Evolutionary conservation across 1,140 invertebrate species (phyloP).

Genomic region (Neotoxoptera formosana): DNA sequence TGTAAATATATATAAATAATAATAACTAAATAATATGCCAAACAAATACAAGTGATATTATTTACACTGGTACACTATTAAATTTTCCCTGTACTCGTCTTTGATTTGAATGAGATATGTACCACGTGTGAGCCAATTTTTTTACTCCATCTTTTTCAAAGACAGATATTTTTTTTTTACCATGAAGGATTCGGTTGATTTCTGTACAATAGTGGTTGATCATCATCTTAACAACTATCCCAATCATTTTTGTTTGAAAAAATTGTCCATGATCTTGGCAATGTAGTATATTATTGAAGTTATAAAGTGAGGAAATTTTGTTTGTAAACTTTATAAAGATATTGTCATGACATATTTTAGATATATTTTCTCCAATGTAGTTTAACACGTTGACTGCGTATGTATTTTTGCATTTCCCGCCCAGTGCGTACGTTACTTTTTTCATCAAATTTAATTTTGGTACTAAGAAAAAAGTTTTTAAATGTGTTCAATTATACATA

Average conservation of each 20-base stretch:
- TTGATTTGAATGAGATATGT: too few relatives aligned
- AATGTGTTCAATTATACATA: neutral
- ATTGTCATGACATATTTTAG: slow-evolving; percentile 29
- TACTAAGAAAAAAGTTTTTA: slow-evolving; percentile 32
- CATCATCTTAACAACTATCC: neutral
- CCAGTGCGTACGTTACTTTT: slow-evolving; percentile 4
- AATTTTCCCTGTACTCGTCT: too few relatives aligned
- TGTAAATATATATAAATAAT: too few relatives aligned
- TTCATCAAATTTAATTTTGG: slow-evolving; percentile 17
- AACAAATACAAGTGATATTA: too few relatives aligned
- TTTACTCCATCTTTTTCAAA: neutral
- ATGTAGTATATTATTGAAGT: slow-evolving; percentile 7
- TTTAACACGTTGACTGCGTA: neutral
- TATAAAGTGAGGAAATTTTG: neutral
- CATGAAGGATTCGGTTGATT: neutral
- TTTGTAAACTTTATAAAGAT: neutral
- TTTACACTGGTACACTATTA: too few relatives aligned
- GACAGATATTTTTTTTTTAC: neutral
- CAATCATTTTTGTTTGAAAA: neutral
- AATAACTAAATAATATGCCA: neutral
- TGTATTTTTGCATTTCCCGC: neutral
- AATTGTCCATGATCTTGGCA: neutral
- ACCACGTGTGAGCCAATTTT: neutral
- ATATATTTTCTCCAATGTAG: neutral
- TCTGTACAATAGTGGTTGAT: neutral